A percentile compares a stretch with the other conserved stretches of the same genome.
These are phyloP conservation scores for Enteromius mattozi DNA, from an alignment of 2,797 vertebrate genomes.

Conservation along the genomic window DNA sequence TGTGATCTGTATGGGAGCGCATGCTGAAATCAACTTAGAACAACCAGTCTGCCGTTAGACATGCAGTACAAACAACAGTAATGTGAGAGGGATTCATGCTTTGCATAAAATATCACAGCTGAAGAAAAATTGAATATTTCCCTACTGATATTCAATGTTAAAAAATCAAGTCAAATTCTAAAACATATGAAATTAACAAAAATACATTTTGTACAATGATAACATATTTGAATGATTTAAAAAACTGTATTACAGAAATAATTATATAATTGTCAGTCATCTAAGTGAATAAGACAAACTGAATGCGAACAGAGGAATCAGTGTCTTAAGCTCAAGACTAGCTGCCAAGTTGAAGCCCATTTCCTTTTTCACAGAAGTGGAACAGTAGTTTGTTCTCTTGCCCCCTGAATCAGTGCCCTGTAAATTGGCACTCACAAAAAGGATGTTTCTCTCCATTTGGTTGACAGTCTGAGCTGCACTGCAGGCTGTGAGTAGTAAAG, in stretches of 20 bases:
- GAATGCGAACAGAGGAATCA: slow-evolving; percentile 38
- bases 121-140: neutral
- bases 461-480: slow-evolving; percentile 9
- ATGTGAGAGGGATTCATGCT: slow-evolving; percentile 8
- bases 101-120: neutral
- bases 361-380: slow-evolving; percentile 45
- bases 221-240: neutral
- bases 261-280: neutral
- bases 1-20: slow-evolving; percentile 14
- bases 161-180: neutral
- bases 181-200: neutral
- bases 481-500: neutral
- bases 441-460: slow-evolving; percentile 19
- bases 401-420: slow-evolving; percentile 29
- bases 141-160: neutral
- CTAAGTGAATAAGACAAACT: neutral
- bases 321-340: slow-evolving; percentile 35
- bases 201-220: neutral
- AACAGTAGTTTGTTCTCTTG: slow-evolving; percentile 49
- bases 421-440: slow-evolving; percentile 34
- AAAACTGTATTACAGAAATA: neutral
- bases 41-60: neutral
- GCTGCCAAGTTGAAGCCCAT: slow-evolving; percentile 44
- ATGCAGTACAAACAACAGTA: neutral
- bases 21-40: slow-evolving; percentile 4